Evolutionary conservation across 2,113 vertebrate genomes (phyloP).

Genomic region (Acrocephalus arundinaceus): DNA sequence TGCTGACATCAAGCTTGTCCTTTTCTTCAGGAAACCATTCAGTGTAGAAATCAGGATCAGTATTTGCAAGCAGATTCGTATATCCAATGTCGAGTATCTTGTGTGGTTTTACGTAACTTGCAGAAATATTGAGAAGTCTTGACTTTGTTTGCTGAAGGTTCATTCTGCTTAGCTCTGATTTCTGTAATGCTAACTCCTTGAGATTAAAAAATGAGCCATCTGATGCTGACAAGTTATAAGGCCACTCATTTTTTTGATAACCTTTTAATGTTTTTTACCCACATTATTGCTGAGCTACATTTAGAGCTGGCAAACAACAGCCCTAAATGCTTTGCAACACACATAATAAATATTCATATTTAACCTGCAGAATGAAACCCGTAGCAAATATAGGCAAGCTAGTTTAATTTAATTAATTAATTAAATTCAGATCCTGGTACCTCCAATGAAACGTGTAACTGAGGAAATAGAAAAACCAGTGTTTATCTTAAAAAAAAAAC

Average conservation of each 20-base stretch:
- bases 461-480: background rate
- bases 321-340: background rate
- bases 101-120: background rate
- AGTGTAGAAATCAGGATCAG: background rate
- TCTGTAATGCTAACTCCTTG: background rate
- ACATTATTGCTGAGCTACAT: background rate
- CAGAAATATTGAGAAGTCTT: background rate
- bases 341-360: background rate
- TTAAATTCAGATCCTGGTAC: background rate
- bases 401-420: background rate
- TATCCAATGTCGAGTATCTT: background rate
- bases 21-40: background rate
- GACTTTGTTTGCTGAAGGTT: constrained; percentile 37
- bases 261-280: background rate
- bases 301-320: background rate
- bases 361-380: background rate
- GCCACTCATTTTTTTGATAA: background rate
- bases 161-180: constrained; percentile 24
- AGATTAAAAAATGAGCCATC: constrained; percentile 5
- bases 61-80: constrained; percentile 2
- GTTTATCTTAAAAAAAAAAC: background rate
- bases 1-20: background rate
- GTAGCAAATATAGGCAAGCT: background rate
- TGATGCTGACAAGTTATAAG: background rate
- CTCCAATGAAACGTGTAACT: background rate